Percentiles rank a stretch among this genome's conserved stretches.
Conservation (phyloP, 2,888 invertebrate species). For the Hirtodrosophila histrioides region DNA sequence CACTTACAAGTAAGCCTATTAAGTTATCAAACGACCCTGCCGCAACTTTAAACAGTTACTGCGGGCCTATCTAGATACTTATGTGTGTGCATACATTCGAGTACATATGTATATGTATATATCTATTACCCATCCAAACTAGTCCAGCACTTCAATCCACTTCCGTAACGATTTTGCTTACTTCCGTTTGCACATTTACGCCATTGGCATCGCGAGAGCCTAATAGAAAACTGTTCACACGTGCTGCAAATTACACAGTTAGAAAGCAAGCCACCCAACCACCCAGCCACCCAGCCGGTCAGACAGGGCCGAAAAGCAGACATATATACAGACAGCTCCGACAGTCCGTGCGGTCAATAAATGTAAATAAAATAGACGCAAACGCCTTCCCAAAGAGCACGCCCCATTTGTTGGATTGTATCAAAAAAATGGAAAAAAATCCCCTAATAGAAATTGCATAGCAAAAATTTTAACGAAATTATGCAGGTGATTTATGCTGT, state of each 20-base stretch:
- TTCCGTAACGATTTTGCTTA: slow-evolving; percentile 53
- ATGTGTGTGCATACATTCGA: too few relatives aligned
- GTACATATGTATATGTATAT: neutral
- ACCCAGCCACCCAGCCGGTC: slow-evolving; percentile 3
- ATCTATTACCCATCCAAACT: slow-evolving; percentile 38
- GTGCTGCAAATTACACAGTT: slow-evolving; percentile 65
- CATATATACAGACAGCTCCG: slow-evolving; percentile 25
- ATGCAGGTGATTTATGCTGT: slow-evolving; percentile 69
- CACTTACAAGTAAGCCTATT: slow-evolving; percentile 18
- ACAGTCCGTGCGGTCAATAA: slow-evolving; percentile 62
- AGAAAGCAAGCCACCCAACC: slow-evolving; percentile 26
- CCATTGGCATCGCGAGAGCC: slow-evolving; percentile 43
- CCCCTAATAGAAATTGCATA: slow-evolving; percentile 51
- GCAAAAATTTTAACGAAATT: slow-evolving; percentile 60
- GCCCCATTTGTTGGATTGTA: slow-evolving; percentile 48
- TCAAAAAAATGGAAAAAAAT: slow-evolving; percentile 16
- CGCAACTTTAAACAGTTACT: neutral
- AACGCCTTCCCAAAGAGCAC: slow-evolving; percentile 34
- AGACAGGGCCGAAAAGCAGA: slow-evolving; percentile 4
- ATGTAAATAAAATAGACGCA: slow-evolving; percentile 64
- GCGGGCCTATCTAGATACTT: slow-evolving; percentile 13
- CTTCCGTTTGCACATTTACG: slow-evolving; percentile 59
- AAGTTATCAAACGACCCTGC: slow-evolving; percentile 32
- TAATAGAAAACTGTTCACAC: slow-evolving; percentile 72
- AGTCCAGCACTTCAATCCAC: slow-evolving; percentile 49